Conservation (phyloP, 2,797 vertebrate genomes). For the Phalanger gymnotis region DNA sequence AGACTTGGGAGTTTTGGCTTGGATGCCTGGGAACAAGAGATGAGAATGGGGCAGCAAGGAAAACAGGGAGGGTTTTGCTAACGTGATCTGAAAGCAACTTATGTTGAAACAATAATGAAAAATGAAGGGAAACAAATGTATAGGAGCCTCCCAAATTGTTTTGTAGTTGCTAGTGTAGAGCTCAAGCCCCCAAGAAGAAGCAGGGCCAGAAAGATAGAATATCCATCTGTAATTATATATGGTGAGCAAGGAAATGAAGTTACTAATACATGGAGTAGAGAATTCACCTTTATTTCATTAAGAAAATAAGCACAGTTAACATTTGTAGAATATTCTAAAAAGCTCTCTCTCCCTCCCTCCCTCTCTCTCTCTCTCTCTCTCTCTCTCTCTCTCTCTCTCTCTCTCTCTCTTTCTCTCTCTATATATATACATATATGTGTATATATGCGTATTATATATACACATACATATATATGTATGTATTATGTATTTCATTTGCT, state of each 20-base stretch:
- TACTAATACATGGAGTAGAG: not conserved
- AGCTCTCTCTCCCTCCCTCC: not conserved
- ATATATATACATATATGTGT: no score
- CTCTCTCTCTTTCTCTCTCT: no score
- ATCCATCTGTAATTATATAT: not conserved
- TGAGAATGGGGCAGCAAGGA: not conserved
- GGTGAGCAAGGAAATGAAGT: not conserved
- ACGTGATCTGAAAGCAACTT: not conserved
- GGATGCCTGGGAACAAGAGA: not conserved
- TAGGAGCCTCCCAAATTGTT: not conserved
- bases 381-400: not conserved
- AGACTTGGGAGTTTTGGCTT: not conserved
- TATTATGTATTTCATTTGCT: not conserved
- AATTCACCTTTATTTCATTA: conserved; percentile 14
- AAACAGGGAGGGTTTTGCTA: not conserved
- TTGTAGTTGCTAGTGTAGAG: no score
- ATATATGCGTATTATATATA: not conserved
- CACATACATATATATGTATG: not conserved
- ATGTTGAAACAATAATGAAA: not conserved
- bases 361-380: no score
- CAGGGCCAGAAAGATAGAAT: not conserved
- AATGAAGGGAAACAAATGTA: not conserved
- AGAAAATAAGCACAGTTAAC: conserved; percentile 7
- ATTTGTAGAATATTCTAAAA: conserved; percentile 31
- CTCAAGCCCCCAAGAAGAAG: not conserved